A percentile compares a stretch with the other conserved stretches of the same genome.
Conservation (phyloP, 2,888 invertebrate genomes). For the Pterostichus madidus region DNA sequence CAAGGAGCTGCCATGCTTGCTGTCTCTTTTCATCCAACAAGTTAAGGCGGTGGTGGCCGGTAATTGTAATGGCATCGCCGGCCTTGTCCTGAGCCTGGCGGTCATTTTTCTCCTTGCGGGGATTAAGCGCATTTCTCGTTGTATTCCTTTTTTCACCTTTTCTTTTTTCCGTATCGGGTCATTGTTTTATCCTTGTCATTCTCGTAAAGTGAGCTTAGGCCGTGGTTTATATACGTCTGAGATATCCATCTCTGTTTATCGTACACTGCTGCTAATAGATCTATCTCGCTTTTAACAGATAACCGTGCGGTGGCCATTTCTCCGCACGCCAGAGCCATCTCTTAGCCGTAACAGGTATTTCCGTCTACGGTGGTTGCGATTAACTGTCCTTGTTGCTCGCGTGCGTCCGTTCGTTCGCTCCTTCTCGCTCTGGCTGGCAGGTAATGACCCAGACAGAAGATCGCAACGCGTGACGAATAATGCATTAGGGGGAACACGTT, state of each 20-base stretch:
- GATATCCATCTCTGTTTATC: constrained; percentile 64
- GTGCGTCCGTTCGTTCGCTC: constrained; percentile 25
- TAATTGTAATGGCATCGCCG: constrained; percentile 58
- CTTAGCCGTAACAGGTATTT: constrained; percentile 66
- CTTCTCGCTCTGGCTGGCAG: constrained; percentile 54
- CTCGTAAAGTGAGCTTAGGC: constrained; percentile 53
- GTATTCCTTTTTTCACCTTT: constrained; percentile 47
- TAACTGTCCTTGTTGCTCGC: constrained; percentile 41
- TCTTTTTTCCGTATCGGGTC: constrained; percentile 44
- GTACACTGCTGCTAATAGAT: constrained; percentile 52
- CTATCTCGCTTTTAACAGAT: constrained; percentile 58
- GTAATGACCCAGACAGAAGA: constrained; percentile 67
- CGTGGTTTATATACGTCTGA: constrained; percentile 39
- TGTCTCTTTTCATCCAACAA: constrained; percentile 46
- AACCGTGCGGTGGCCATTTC: constrained; percentile 61
- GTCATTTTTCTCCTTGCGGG: constrained; percentile 60
- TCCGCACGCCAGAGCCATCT: constrained; percentile 61
- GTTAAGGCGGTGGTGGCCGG: constrained; percentile 27
- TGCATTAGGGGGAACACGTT: constrained; percentile 63
- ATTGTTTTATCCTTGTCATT: constrained; percentile 62
- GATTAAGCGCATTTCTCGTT: constrained; percentile 54
- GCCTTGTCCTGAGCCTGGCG: neutral
- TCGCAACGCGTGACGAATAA: constrained; percentile 67
- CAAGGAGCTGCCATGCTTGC: constrained; percentile 1
- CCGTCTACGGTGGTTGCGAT: constrained; percentile 56